Evolutionary conservation across 2,113 vertebrate genomes (phyloP), one percentile per base, ranked within the genome.

Genomic region (Willisornis vidua): DNA sequence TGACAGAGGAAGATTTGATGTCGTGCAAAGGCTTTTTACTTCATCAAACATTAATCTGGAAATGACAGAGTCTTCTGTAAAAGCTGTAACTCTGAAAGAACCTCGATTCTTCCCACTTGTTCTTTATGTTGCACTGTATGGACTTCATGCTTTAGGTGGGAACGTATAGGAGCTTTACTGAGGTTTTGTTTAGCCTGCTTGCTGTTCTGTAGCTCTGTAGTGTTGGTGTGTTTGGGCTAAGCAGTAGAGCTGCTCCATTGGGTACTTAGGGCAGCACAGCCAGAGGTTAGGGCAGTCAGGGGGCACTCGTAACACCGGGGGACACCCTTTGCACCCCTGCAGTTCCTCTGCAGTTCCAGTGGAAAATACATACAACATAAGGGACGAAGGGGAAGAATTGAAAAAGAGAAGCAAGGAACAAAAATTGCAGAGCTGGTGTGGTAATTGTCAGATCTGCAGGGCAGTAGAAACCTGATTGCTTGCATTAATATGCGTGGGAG

Each of bases 91-190:
- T 58, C 80, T 22, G 54, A 76, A 94, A 41, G 94, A 95, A 11
- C 85, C 98, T 2, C 82, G 90, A 25, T 80, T 98, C 80, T 84
- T 58, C 59, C 98, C 98, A 1, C 95, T 99, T 5, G 75, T 99
- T 89, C 97, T 99, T 37, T 99, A 97, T 15, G 97, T 99, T 43
- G 97, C 97, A 13, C 66, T 99, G 76, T 95, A 80, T 31, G 98
- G 98, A 43, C 97, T 99, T 37, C 80, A 89, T 81, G 98, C 98
- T 49, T 94, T 99, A 85, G 90, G 94, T 41, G 90, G 82, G 68
- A 63, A 52, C 5, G 29, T 46, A 7, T 28, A 89, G 86, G 61
- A 65, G 73, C 66, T 85, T 54, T 62, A 65, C 35, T 33, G n/a
- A 67, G 10, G 16, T 74, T 7, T 2, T 71, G 28, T 28, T 57